These are phyloP conservation scores for Anser cygnoides DNA, from an alignment of 2,113 vertebrate genomes.

Conservation along the genomic window DNA sequence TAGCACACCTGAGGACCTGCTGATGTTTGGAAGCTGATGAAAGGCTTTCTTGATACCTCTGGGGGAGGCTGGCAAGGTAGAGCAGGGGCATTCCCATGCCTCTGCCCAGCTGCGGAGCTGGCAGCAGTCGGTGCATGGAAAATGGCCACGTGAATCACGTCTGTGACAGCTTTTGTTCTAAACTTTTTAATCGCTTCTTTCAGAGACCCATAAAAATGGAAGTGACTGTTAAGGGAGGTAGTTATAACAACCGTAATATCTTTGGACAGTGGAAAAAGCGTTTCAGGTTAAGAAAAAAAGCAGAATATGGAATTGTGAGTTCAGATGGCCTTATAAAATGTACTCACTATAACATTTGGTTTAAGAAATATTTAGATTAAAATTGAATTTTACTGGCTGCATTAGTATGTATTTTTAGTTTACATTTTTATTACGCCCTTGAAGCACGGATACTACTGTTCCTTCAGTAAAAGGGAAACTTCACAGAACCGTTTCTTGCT, in stretches of 20 bases:
- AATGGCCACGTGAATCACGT: neutral
- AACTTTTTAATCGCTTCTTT: slow-evolving; percentile 25
- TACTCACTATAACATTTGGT: neutral
- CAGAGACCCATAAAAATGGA: slow-evolving; percentile 12
- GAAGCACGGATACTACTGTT: neutral
- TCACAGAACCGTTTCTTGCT: neutral
- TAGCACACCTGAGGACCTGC: neutral
- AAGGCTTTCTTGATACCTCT: neutral
- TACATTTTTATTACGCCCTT: neutral
- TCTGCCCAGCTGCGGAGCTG: neutral
- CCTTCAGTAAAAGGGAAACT: neutral
- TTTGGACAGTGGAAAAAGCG: neutral
- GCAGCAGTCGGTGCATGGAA: neutral
- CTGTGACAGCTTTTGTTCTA: slow-evolving; percentile 11
- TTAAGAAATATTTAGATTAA: neutral
- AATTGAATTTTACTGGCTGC: neutral
- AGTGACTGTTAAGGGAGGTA: neutral
- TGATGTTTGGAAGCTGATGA: neutral
- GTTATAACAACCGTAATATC: neutral
- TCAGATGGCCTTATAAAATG: neutral
- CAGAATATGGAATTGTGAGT: neutral
- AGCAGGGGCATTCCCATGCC: neutral
- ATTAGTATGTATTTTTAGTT: neutral
- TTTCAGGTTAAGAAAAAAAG: neutral
- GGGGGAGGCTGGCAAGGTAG: neutral